Conservation (phyloP, 2,113 vertebrate species). For the Xenus cinereus region DNA sequence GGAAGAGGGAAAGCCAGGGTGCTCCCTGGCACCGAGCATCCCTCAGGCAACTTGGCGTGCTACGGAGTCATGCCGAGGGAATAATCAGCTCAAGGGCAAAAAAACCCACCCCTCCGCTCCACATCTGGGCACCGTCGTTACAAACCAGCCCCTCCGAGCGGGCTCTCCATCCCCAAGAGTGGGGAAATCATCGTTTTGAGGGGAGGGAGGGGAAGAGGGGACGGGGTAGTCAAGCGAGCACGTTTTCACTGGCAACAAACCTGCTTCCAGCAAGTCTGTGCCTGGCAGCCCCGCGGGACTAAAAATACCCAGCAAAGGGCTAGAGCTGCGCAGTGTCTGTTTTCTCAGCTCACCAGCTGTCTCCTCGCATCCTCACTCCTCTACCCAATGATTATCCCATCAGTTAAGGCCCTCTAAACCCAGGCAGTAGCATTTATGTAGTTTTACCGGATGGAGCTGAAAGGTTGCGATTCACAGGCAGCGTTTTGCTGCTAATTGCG, state of each 20-base stretch:
- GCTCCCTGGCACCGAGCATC: not conserved
- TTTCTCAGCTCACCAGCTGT: conserved; percentile 48
- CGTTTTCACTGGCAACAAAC: not conserved
- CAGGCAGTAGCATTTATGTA: not conserved
- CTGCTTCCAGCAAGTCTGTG: conserved; percentile 14
- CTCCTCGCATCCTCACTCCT: not conserved
- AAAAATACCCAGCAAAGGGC: conserved; percentile 52
- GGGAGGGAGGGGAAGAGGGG: not conserved
- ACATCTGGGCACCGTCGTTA: accelerated
- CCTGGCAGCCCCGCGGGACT: conserved; percentile 24
- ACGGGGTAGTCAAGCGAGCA: not conserved
- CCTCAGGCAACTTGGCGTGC: not conserved
- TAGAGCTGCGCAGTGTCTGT: not conserved
- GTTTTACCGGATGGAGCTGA: not conserved
- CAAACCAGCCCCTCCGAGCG: not conserved
- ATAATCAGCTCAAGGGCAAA: not conserved
- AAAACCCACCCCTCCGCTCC: not conserved
- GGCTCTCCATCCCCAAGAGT: not conserved
- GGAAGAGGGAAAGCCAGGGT: not conserved
- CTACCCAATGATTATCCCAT: not conserved
- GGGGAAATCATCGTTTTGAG: not conserved
- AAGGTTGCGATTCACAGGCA: not conserved
- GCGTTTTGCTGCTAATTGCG: not conserved
- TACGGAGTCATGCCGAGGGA: not conserved
- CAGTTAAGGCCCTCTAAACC: not conserved